Conservation (phyloP, 2,888 invertebrate genomes). For the Quadriops clusia region DNA sequence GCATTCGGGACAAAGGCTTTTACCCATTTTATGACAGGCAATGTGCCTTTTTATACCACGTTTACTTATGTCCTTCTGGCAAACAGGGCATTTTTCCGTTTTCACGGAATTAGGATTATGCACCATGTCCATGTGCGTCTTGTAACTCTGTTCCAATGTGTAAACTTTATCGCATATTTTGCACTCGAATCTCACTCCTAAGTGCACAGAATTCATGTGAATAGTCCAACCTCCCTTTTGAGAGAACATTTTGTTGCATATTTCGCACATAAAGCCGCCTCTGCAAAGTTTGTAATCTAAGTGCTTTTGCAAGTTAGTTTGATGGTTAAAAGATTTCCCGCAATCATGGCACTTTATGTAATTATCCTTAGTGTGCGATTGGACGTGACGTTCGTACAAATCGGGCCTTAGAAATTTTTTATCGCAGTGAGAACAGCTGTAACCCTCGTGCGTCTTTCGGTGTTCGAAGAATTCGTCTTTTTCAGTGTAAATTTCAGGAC, state of each 20-base stretch:
- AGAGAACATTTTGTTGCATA: conserved; percentile 11
- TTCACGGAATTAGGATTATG: too few relatives aligned
- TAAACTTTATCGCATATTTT: conserved; percentile 1
- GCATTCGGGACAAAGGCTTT: conserved; percentile 14
- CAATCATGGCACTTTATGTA: conserved; percentile 18
- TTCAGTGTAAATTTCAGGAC: too few relatives aligned
- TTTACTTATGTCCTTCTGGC: too few relatives aligned
- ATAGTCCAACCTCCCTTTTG: conserved; percentile 2
- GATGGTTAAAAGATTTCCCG: conserved; percentile 14
- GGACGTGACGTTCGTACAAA: neutral
- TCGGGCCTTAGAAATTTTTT: neutral
- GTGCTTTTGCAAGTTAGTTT: conserved; percentile 3
- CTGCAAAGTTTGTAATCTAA: too few relatives aligned
- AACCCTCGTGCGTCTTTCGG: conserved; percentile 6
- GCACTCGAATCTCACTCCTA: conserved; percentile 4
- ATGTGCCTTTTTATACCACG: too few relatives aligned
- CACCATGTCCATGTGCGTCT: conserved; percentile 14
- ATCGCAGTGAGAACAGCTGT: conserved; percentile 5
- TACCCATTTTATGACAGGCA: neutral
- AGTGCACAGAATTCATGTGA: conserved; percentile 10
- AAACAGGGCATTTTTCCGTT: too few relatives aligned
- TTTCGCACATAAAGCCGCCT: conserved; percentile 3
- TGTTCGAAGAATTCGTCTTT: conserved; percentile 1
- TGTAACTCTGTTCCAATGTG: conserved; percentile 13
- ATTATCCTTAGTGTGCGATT: conserved; percentile 1